Conservation (phyloP, 1,140 invertebrate genomes). For the Pogonus chalceus region DNA sequence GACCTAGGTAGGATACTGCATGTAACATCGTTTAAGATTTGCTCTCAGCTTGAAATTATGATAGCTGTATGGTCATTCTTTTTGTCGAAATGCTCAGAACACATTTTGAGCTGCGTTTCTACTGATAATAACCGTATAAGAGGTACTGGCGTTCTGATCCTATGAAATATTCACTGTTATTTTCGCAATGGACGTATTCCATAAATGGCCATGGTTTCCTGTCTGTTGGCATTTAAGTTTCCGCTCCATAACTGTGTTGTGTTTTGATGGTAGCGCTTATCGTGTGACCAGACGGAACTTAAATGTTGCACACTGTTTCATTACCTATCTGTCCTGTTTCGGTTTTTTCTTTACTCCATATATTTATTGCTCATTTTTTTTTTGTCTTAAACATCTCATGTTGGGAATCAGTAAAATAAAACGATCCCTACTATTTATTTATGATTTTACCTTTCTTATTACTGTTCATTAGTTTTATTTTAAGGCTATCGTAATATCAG, state of each 20-base stretch:
- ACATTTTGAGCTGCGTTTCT: neutral
- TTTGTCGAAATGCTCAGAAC: neutral
- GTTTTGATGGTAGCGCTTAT: constrained; percentile 14
- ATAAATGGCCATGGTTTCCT: constrained; percentile 21
- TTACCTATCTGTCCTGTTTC: neutral
- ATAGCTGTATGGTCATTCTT: neutral
- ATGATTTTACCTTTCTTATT: neutral
- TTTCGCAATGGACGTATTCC: constrained; percentile 14
- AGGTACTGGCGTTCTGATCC: constrained; percentile 6
- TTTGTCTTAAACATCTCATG: neutral
- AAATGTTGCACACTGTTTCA: neutral
- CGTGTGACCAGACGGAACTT: neutral
- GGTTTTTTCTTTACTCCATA: neutral
- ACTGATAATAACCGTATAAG: constrained; percentile 5
- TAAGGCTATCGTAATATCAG: too few relatives aligned
- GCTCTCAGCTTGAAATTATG: neutral
- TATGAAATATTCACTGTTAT: constrained; percentile 21
- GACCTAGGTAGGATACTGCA: neutral
- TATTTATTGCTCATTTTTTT: neutral
- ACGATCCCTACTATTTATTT: neutral
- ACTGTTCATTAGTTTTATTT: neutral
- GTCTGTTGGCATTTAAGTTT: constrained; percentile 21
- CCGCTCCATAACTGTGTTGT: constrained; percentile 19
- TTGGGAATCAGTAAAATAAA: neutral
- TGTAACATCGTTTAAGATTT: neutral